Evolutionary conservation across 2,888 invertebrate genomes (phyloP), one percentile per base, ranked within the genome.

Genomic region (Lasiommata megera): DNA sequence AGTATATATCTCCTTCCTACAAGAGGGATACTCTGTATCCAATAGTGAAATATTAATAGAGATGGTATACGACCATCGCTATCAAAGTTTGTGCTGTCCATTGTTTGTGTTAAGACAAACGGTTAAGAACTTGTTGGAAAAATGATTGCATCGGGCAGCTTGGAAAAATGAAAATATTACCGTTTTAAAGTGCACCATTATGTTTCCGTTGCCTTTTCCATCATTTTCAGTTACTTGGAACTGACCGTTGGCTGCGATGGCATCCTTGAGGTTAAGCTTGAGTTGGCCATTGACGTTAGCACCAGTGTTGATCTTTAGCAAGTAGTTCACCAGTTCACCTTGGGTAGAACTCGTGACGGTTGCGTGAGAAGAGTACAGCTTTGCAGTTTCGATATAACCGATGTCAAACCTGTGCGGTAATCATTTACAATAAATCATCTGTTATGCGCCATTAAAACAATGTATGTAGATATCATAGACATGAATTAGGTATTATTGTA

Each of bases 161-260:
- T 9, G n/a, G 17, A 47, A 34, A 31, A 29, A 40, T 7, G 14
- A 34, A 14, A 12, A 3, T 17, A 64, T 69, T 54, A 92, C 84
- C 77, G 90, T 92, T 41, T 92, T 92, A 14, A 94, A 84, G 51
- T 94, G 92, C 56, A 94, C 73, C 31, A 92, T 76, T 38, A 94
- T 60, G 56, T 91, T 82, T 12, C 92, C 93, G 36, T 92, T 93
- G 43, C 95, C 95, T 61, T 92, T 93, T 18, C 94, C 94, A 58
- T 93, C 93, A 40, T 88, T 92, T 17, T 92, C 92, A 9, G 92
- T 92, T 5, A 92, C 71, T 63, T 92, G 91, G 67, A 93, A 93
- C 65, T 94, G 92, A 3, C 94, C 95, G 34, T 92, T 93, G 0
- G 93, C 93, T 0, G 84, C 80, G 31, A 96, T 65, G 0, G 93